These are phyloP conservation scores for Henricia sp. DNA, from an alignment of 53 echinoderm and acorn worm genomes.

Conservation along the genomic window DNA sequence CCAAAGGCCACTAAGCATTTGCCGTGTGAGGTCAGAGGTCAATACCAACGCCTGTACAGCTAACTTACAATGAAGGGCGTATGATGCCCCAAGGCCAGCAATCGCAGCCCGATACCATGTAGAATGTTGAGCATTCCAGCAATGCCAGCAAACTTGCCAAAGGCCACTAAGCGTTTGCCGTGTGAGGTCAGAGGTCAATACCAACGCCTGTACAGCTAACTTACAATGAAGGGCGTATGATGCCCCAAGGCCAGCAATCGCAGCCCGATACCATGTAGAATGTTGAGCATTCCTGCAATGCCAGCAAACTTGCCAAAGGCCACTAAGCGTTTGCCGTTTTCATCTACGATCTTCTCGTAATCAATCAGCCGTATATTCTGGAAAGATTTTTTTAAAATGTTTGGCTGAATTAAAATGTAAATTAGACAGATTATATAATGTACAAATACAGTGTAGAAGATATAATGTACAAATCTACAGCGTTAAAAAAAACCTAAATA, in stretches of 20 bases:
- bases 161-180: conserved; percentile 83
- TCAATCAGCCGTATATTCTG: conserved; percentile 73
- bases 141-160: conserved; percentile 98
- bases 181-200: not conserved
- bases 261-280: conserved; percentile 92
- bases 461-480: no score
- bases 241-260: conserved; percentile 91
- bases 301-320: conserved; percentile 99
- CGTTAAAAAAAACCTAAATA: no score
- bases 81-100: conserved; percentile 94
- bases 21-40: conserved; percentile 44
- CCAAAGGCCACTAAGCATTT: conserved; percentile 90
- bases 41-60: not conserved
- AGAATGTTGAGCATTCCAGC: conserved; percentile 97
- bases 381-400: no score
- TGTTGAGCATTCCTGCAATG: conserved; percentile 97
- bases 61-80: conserved; percentile 94
- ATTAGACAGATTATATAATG: no score
- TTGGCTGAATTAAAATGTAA: no score
- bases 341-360: conserved; percentile 95
- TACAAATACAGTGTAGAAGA: no score
- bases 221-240: conserved; percentile 96
- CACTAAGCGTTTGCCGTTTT: conserved; percentile 86
- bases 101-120: conserved; percentile 90
- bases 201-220: conserved; percentile 12